Evolutionary conservation across 2,113 vertebrate genomes (phyloP).

Genomic region (Porphyrio hochstetteri): DNA sequence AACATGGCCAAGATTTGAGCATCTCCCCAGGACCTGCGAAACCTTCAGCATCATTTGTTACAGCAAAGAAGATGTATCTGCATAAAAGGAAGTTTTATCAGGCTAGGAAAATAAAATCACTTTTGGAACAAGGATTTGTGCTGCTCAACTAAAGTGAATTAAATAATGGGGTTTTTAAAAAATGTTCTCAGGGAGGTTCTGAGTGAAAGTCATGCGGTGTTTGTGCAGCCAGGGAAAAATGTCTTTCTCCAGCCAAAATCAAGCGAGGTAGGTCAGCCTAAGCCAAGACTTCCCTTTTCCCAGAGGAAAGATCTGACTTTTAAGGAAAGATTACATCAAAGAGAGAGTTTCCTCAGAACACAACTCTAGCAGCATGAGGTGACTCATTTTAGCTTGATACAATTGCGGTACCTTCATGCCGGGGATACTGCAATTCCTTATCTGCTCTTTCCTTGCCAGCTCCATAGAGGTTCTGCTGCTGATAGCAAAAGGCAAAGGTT

Average conservation of each 20-base stretch:
- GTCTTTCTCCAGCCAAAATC: conserved; percentile 16
- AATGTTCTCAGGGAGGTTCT: neutral
- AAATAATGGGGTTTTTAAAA: neutral
- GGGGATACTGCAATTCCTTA: neutral
- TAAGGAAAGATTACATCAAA: conserved; percentile 11
- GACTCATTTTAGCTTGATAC: neutral
- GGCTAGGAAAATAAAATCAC: neutral
- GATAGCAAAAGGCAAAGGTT: neutral
- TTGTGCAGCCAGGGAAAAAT: conserved; percentile 17
- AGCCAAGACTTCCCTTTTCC: conserved; percentile 52
- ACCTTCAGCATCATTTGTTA: neutral
- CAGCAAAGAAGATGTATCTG: neutral
- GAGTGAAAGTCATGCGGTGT: neutral
- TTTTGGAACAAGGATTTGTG: neutral
- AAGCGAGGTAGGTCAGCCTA: conserved; percentile 9
- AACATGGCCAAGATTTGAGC: fast-evolving
- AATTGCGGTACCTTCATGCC: neutral
- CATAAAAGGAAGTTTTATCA: neutral
- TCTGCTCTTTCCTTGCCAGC: neutral
- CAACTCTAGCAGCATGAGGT: neutral
- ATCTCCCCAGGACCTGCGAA: neutral
- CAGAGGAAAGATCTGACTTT: conserved; percentile 60
- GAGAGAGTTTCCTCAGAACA: conserved; percentile 19
- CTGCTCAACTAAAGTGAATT: neutral
- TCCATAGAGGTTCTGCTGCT: neutral